Base-by-base conservation (phyloP, 2,113 vertebrate species). In the Apaloderma vittatum region DNA sequence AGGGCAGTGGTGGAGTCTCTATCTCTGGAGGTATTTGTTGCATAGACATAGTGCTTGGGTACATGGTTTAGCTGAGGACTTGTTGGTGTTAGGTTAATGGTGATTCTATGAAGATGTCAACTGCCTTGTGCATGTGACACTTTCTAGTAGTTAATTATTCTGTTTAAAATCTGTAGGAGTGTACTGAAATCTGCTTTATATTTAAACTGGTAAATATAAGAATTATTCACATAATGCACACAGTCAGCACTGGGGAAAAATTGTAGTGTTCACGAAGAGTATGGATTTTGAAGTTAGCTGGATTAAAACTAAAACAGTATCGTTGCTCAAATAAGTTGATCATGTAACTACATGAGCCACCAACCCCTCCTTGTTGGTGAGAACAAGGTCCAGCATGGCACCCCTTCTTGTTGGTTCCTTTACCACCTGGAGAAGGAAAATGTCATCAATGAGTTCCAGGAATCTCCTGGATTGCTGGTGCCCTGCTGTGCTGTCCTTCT, bases 341-440 rank as follows among this genome's bases (percentile, higher is more conserved):
- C 1, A 8, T 4, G 1, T 6, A 57, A 30, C 22, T 76, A 1
- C 0, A 0, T 7, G 27, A 54, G 22, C 40, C 11, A 40, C 40
- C 40, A 40, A 12, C 40, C 40, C 10, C 40, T 40, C 40, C 40
- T 40, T 40, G 40, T 40, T 40, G 40, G 40, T 40, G 40, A 40
- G 40, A 40, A 40, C 40, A 40, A 40, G 40, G 40, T 40, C 40
- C 40, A 40, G 40, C 40, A 40, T 40, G 40, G 40, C 40, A 40
- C 40, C 40, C 40, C 40, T 40, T 40, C 40, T 40, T 40, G 40
- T 40, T 40, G 40, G 40, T 40, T 40, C 40, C 40, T 40, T 12
- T 40, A 12, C 40, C 40, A 40, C 40, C 40, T 40, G 40, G 40
- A 40, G 40, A 40, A 40, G 40, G 40, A 40, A 40, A 40, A 12